phyloP scores from a whole-genome alignment of 2,113 vertebrate species.

The Burhinus oedicnemus region DNA sequence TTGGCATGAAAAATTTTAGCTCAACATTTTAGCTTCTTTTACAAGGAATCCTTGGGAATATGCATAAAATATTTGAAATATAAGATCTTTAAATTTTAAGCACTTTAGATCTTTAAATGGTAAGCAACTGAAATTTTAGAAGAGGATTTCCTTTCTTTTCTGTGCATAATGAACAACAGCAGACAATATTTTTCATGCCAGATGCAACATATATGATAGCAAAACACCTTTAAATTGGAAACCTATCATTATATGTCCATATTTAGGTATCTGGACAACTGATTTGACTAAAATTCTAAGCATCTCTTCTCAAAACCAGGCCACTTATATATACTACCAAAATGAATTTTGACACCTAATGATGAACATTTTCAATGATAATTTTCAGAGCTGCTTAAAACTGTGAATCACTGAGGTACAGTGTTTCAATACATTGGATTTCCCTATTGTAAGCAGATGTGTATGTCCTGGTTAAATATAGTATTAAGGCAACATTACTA shows the following conservation, averaged over 20 bases:
- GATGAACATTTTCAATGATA: fast-evolving
- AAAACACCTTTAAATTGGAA: neutral
- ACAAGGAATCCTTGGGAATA: neutral
- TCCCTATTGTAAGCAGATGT: neutral
- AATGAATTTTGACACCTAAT: neutral
- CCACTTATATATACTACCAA: neutral
- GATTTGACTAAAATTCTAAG: neutral
- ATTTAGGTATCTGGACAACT: neutral
- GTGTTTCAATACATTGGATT: neutral
- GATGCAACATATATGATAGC: neutral
- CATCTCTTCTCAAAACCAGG: neutral
- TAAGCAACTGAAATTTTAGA: neutral
- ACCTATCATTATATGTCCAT: neutral
- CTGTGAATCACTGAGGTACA: neutral
- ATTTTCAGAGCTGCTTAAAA: neutral
- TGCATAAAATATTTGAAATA: neutral
- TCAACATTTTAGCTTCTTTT: neutral
- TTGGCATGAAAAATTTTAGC: neutral
- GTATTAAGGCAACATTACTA: neutral
- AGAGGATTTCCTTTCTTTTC: neutral
- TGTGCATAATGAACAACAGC: neutral
- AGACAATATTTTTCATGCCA: neutral
- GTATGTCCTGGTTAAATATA: neutral
- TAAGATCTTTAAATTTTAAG: neutral
- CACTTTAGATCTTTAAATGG: neutral